phyloP scores from a whole-genome alignment of 2,888 invertebrate species.

The Venusia cambrica region DNA sequence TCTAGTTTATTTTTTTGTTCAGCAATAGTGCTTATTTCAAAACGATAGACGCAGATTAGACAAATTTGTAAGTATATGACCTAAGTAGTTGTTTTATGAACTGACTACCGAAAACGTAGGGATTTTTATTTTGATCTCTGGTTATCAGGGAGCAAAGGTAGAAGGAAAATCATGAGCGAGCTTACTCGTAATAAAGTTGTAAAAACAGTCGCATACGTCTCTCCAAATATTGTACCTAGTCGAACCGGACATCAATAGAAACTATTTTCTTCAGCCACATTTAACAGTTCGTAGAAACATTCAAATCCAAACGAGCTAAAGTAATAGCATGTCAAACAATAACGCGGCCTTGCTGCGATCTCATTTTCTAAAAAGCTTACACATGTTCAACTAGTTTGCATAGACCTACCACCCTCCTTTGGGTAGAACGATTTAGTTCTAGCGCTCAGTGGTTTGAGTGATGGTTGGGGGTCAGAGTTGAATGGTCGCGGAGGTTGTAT shows the following conservation, averaged over 20 bases:
- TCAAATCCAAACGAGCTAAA: constrained; percentile 34
- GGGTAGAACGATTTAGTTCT: constrained; percentile 13
- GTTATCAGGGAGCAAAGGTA: too few species aligned
- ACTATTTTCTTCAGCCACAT: constrained; percentile 23
- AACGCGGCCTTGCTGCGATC: constrained; percentile 47
- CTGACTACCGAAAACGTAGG: too few species aligned
- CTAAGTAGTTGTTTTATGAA: too few species aligned
- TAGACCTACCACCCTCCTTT: constrained; percentile 35
- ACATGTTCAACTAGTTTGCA: constrained; percentile 47
- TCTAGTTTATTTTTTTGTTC: too few species aligned
- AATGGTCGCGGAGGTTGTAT: constrained; percentile 42
- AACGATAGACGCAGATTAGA: too few species aligned
- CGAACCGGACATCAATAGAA: constrained; percentile 15
- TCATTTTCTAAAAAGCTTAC: constrained; percentile 64
- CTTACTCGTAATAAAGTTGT: too few species aligned
- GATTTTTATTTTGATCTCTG: too few species aligned
- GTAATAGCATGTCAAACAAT: constrained; percentile 62
- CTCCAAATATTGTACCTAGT: constrained; percentile 2
- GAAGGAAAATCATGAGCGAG: too few species aligned
- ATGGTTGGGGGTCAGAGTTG: constrained; percentile 36
- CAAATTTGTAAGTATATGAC: too few species aligned
- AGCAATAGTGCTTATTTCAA: too few species aligned
- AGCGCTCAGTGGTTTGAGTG: constrained; percentile 32
- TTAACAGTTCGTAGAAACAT: constrained; percentile 42
- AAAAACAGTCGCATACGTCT: too few species aligned